Conservation (phyloP, 2,888 invertebrate genomes). For the Andricus curvator region DNA sequence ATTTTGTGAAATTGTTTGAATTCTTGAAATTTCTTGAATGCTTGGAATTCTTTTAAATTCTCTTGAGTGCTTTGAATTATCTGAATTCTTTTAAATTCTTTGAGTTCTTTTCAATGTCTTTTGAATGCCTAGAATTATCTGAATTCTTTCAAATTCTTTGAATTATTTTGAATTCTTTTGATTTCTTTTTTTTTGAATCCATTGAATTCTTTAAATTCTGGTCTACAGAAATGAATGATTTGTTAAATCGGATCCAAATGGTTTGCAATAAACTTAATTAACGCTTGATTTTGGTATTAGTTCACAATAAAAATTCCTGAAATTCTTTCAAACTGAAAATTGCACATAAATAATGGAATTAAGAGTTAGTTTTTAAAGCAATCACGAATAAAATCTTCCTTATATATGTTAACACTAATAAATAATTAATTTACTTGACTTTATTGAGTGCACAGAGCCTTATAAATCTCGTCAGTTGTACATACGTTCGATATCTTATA, state of each 20-base stretch:
- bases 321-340: not conserved
- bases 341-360: not conserved
- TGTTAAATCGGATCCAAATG: not conserved
- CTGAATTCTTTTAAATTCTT: too few relatives aligned
- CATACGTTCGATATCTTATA: not conserved
- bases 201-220: too few relatives aligned
- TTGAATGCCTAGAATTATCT: too few relatives aligned
- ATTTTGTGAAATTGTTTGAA: too few relatives aligned
- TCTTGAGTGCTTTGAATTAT: too few relatives aligned
- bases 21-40: too few relatives aligned
- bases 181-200: too few relatives aligned
- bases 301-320: not conserved
- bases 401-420: not conserved
- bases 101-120: too few relatives aligned
- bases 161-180: too few relatives aligned
- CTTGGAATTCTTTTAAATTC: too few relatives aligned
- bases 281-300: not conserved
- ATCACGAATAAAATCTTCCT: not conserved
- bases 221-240: too few relatives aligned
- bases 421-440: slow-evolving; percentile 6
- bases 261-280: not conserved
- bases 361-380: not conserved
- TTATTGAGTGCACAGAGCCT: not conserved
- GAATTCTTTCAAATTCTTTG: too few relatives aligned
- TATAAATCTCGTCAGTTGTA: not conserved